phyloP scores from a whole-genome alignment of 2,113 vertebrate species.

The Lepisosteus osseus region DNA sequence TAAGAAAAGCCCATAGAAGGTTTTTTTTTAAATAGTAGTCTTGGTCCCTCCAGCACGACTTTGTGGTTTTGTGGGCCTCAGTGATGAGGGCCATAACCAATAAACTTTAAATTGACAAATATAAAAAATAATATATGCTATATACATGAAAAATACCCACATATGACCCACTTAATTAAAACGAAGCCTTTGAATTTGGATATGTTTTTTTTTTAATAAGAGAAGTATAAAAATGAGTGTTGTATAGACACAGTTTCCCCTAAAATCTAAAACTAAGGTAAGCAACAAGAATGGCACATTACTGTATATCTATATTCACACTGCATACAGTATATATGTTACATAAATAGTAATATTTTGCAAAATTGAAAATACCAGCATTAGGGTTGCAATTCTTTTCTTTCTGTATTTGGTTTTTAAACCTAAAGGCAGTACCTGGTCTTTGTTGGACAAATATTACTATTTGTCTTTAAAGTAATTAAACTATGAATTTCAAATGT shows the following conservation, averaged over 20 bases:
- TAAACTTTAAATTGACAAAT: neutral
- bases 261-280: conserved; percentile 59
- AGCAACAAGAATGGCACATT: conserved; percentile 66
- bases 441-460: neutral
- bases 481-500: neutral
- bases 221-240: conserved; percentile 48
- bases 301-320: conserved; percentile 56
- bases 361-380: conserved; percentile 31
- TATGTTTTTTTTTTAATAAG: neutral
- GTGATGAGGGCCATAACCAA: neutral
- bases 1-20: neutral
- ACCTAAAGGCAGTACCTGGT: conserved; percentile 3
- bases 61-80: neutral
- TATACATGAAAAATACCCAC: too few relatives aligned
- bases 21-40: neutral
- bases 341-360: conserved; percentile 21
- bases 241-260: conserved; percentile 71
- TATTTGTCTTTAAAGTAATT: neutral
- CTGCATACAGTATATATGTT: conserved; percentile 45
- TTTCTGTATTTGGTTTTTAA: conserved; percentile 49
- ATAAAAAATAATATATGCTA: neutral
- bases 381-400: conserved; percentile 72
- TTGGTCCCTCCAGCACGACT: neutral
- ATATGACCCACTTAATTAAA: neutral
- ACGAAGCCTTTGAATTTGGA: neutral